A percentile compares a stretch with the other conserved stretches of the same genome.
These are phyloP conservation scores for Acanthochromis polyacanthus DNA, from an alignment of 2,113 vertebrate species.

Conservation along the genomic window DNA sequence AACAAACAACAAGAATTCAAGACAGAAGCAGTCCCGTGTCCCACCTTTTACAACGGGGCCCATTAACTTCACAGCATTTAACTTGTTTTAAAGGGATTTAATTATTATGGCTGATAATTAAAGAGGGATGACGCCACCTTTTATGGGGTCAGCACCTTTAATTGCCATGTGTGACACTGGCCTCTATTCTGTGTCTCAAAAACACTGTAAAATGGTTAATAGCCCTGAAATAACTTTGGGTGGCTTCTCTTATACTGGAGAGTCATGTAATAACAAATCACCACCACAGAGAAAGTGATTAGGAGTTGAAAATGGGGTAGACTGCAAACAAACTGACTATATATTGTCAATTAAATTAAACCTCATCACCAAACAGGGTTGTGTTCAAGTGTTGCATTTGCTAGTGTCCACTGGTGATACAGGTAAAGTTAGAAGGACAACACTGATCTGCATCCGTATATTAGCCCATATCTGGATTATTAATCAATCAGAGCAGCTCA, in stretches of 20 bases:
- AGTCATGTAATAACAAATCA: too few species aligned
- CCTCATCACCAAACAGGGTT: not conserved
- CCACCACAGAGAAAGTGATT: too few species aligned
- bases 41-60: constrained; percentile 21
- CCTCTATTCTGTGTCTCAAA: constrained; percentile 56
- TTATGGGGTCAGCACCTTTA: constrained; percentile 69
- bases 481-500: constrained; percentile 71
- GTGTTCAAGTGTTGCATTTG: not conserved
- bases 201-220: constrained; percentile 62
- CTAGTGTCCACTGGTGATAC: not conserved
- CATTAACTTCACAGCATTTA: constrained; percentile 38
- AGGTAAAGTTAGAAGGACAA: not conserved
- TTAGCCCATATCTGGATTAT: constrained; percentile 39
- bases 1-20: constrained; percentile 60
- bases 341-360: constrained; percentile 12
- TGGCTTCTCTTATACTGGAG: constrained; percentile 17
- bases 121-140: constrained; percentile 54
- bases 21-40: constrained; percentile 1
- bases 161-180: constrained; percentile 57
- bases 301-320: not conserved
- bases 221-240: constrained; percentile 30
- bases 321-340: constrained; percentile 20
- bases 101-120: constrained; percentile 66
- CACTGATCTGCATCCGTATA: constrained; percentile 8
- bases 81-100: constrained; percentile 53